Conservation (phyloP, 2,797 vertebrate species). For the Sciaenops ocellatus region DNA sequence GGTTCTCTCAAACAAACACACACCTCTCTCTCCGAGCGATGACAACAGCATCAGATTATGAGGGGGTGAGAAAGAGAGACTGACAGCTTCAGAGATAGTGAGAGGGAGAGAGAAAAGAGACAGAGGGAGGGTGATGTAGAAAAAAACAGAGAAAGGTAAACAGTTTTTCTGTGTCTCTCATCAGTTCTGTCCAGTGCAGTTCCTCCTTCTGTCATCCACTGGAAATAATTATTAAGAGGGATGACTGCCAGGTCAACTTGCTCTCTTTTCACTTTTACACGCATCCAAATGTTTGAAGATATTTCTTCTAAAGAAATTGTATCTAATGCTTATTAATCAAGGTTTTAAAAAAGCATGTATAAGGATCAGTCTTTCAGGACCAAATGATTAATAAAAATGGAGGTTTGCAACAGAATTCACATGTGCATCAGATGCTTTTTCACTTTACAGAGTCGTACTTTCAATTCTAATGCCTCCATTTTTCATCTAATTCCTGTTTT, state of each 20-base stretch:
- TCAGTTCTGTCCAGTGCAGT: slow-evolving; percentile 57
- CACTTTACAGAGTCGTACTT: not conserved
- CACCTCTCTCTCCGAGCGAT: slow-evolving; percentile 52
- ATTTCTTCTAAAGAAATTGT: slow-evolving; percentile 19
- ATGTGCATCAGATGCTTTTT: slow-evolving; percentile 12
- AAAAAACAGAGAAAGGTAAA: slow-evolving; percentile 64
- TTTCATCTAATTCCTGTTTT: not conserved
- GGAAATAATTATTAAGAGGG: slow-evolving; percentile 71
- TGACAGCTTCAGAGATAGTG: slow-evolving; percentile 64
- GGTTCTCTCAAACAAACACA: slow-evolving; percentile 67
- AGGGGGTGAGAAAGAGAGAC: slow-evolving; percentile 77
- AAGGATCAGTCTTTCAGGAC: not conserved
- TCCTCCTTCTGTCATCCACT: slow-evolving; percentile 76
- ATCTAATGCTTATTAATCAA: slow-evolving; percentile 10
- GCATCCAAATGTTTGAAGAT: slow-evolving; percentile 26
- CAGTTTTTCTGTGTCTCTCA: slow-evolving; percentile 71
- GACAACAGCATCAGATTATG: slow-evolving; percentile 72
- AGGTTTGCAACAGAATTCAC: not conserved
- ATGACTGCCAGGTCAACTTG: slow-evolving; percentile 67
- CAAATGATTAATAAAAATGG: not conserved
- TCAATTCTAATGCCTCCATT: not conserved
- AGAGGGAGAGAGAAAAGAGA: slow-evolving; percentile 28
- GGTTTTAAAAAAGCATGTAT: not conserved
- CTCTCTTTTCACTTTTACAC: slow-evolving; percentile 36
- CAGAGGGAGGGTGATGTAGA: slow-evolving; percentile 21